Evolutionary conservation across 2,797 vertebrate species (phyloP).

Genomic region (Echiichthys vipera): DNA sequence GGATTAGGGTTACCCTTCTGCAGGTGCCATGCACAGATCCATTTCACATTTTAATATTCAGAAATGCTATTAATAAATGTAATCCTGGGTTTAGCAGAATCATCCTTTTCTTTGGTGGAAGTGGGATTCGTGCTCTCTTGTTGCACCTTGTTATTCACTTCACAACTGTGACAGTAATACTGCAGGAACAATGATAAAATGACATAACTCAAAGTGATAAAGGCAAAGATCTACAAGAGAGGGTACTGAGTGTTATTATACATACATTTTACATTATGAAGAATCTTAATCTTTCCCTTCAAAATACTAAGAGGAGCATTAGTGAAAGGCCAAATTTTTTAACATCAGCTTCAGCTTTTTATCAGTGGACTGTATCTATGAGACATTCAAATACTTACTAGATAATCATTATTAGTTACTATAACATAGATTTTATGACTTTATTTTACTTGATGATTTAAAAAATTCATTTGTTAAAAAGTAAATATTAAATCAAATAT

Average conservation of each 20-base stretch:
- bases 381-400: slow-evolving; percentile 1
- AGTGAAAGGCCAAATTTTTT: neutral
- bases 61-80: neutral
- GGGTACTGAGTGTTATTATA: neutral
- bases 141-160: neutral
- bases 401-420: too few relatives aligned
- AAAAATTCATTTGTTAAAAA: too few relatives aligned
- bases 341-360: neutral
- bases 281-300: neutral
- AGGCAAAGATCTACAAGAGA: slow-evolving; percentile 17
- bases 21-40: neutral
- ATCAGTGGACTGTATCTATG: neutral
- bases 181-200: neutral
- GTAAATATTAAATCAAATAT: neutral
- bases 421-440: too few relatives aligned
- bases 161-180: neutral
- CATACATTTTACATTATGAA: too few relatives aligned
- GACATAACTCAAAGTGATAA: slow-evolving; percentile 3
- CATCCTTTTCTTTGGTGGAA: neutral
- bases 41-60: neutral
- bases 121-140: neutral
- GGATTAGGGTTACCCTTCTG: too few relatives aligned
- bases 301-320: neutral
- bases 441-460: too few relatives aligned
- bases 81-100: neutral